Base-by-base conservation (phyloP, 2,797 vertebrate genomes). In the Phoebastria nigripes region DNA sequence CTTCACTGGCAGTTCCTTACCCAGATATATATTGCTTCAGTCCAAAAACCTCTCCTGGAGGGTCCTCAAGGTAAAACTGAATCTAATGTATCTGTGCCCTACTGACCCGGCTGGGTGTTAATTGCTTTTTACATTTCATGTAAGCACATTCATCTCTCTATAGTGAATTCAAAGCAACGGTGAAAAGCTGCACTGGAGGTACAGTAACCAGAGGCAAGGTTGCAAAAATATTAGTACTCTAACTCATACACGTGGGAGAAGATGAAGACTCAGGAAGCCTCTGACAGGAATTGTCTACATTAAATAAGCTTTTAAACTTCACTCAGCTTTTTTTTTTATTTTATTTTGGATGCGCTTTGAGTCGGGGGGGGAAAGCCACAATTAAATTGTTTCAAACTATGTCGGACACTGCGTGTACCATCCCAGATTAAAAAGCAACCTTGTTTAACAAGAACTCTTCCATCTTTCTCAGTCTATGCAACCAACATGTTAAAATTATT, bases 221-320 rank as follows among this genome's bases (percentile, higher is more conserved):
- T 74, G 90, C 33, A n/a, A 89, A 92, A 92, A 82, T 72, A 61
- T 84, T 72, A 58, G 35, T 73, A 22, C 72, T 93, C 41, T 59
- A 65, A 47, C 62, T 82, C 46, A 19, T 56, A 74, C 47, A 62
- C n/a, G 22, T 12, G 67, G n/a, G 62, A 87, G 25, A 70, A 62
- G 42, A 67, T 13, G 61, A 81, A 56, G 77, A 17, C 29, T 92
- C n/a, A 13, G 31, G 63, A 63, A 91, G 47, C 28, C 81, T 84
- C 66, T 74, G 61, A 31, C 10, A 79, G 66, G 39, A 79, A 84
- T 25, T 91, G 70, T 69, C 41, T 66, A 49, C 39, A 72, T 70
- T 79, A 94, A 91, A 78, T 41, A 80, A 80, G 73, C 58, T 82
- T 95, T 92, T 74, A 85, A 95, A 67, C 39, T 78, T 90, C 28